A percentile compares a stretch with the other conserved stretches of the same genome.
Conservation (phyloP, 1,140 invertebrate genomes). For the Microvelia longipes region DNA sequence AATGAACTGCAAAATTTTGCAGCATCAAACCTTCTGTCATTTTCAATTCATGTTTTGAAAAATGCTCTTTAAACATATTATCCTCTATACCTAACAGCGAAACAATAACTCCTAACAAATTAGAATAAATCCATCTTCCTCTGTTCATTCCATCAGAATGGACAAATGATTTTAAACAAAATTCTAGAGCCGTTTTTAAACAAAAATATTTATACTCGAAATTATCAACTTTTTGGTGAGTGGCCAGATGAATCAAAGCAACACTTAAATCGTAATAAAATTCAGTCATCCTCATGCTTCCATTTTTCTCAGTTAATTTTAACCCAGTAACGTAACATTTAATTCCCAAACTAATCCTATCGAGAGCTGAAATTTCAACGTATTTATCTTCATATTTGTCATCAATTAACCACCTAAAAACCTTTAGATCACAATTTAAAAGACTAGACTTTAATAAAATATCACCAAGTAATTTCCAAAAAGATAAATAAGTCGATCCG, state of each 20-base stretch:
- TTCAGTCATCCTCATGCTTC: not conserved
- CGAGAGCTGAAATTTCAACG: not conserved
- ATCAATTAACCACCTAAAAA: not conserved
- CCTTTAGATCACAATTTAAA: not conserved
- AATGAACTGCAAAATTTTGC: not conserved
- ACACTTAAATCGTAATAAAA: not conserved
- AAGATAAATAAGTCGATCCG: not conserved
- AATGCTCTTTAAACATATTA: not conserved
- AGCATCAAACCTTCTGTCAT: not conserved
- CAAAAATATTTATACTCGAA: not conserved
- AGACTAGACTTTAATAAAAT: not conserved
- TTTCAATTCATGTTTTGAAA: not conserved
- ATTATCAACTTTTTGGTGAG: not conserved
- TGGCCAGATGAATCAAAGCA: not conserved
- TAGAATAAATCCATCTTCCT: not conserved
- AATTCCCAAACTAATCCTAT: not conserved
- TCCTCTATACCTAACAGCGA: not conserved
- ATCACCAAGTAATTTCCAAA: slow-evolving; percentile 1
- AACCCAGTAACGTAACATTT: not conserved
- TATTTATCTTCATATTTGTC: not conserved
- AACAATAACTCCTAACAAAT: not conserved
- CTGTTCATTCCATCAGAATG: not conserved
- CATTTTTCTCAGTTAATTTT: not conserved
- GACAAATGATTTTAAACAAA: not conserved
- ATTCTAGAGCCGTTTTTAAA: not conserved